Conservation (phyloP, 2,113 vertebrate species). For the Arothron firmamentum region DNA sequence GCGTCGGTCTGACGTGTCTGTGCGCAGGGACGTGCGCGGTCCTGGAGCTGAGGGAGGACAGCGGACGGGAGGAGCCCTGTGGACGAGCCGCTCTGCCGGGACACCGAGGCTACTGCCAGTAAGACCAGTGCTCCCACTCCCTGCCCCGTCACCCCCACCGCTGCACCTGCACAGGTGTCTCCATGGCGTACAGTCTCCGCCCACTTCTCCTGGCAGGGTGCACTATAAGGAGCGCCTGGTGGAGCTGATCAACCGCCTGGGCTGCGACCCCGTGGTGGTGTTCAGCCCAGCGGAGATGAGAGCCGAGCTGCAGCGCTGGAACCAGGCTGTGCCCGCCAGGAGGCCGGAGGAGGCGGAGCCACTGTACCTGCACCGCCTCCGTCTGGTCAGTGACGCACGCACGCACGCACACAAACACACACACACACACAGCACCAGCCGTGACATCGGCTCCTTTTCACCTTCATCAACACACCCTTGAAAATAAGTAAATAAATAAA, state of each 20-base stretch:
- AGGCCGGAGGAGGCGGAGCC: conserved; percentile 46
- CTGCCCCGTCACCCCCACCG: background rate
- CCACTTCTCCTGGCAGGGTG: conserved; percentile 34
- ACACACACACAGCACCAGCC: too few relatives aligned
- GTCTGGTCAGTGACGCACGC: conserved; percentile 46
- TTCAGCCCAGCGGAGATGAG: conserved; percentile 53
- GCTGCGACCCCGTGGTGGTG: conserved; percentile 64
- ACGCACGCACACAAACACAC: too few relatives aligned
- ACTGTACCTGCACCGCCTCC: conserved; percentile 54
- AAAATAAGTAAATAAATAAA: too few relatives aligned
- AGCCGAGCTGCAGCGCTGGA: conserved; percentile 66
- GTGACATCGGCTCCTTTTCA: too few relatives aligned
- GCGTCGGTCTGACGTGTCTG: background rate
- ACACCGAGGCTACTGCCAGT: conserved; percentile 68
- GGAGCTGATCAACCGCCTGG: conserved; percentile 65
- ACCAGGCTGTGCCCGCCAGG: conserved; percentile 41
- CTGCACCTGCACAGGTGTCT: background rate
- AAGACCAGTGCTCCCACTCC: conserved; percentile 22
- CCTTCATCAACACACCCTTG: too few relatives aligned
- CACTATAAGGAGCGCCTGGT: conserved; percentile 76
- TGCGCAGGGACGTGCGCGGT: conserved; percentile 62
- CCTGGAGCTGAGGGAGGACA: conserved; percentile 63
- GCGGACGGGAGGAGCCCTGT: conserved; percentile 61
- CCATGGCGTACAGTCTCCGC: background rate
- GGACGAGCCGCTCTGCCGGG: conserved; percentile 35